phyloP scores from a whole-genome alignment of 2,797 vertebrate genomes.

The Tokudaia muenninki region DNA sequence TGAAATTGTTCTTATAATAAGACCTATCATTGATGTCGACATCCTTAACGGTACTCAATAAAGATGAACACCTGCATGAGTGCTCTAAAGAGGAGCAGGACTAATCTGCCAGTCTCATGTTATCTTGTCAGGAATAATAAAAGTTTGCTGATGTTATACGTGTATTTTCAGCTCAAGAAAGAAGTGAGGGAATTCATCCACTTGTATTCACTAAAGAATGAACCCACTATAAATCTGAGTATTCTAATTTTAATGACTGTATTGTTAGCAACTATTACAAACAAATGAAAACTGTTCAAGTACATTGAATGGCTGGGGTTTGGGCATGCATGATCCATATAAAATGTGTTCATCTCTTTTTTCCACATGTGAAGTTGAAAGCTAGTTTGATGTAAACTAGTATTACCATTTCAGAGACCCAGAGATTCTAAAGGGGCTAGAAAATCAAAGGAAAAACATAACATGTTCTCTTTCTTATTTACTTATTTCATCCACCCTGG shows the following conservation, averaged over 20 bases:
- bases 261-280: not conserved
- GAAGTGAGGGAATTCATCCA: not conserved
- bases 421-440: not conserved
- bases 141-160: not conserved
- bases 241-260: not conserved
- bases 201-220: not conserved
- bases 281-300: not conserved
- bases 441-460: not conserved
- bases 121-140: not conserved
- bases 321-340: not conserved
- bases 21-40: not conserved
- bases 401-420: slow-evolving; percentile 25
- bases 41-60: not conserved
- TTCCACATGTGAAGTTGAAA: not conserved
- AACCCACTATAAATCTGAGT: not conserved
- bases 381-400: not conserved
- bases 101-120: not conserved
- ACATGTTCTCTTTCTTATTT: not conserved
- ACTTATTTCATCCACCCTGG: not conserved
- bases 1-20: not conserved
- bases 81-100: not conserved
- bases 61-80: not conserved
- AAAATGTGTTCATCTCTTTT: not conserved
- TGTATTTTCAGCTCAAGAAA: not conserved
- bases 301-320: not conserved